These are phyloP conservation scores for Taenioides sp. DNA, from an alignment of 2,797 vertebrate genomes.

Conservation along the genomic window DNA sequence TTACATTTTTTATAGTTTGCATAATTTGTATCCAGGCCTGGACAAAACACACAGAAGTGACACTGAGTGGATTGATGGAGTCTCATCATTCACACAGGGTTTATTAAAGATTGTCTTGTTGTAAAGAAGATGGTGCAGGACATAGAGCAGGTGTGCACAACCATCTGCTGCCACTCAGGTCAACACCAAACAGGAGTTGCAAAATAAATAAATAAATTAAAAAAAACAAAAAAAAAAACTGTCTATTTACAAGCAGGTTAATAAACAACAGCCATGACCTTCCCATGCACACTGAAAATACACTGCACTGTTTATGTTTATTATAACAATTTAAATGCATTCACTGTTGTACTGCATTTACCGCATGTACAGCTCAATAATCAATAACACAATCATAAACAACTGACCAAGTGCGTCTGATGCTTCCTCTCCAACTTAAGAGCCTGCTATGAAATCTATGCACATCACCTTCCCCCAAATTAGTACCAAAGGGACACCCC, in stretches of 20 bases:
- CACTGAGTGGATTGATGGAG: conserved; percentile 32
- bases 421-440: conserved; percentile 56
- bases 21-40: conserved; percentile 81
- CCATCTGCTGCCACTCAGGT: conserved; percentile 57
- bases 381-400: conserved; percentile 50
- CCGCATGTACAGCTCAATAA: conserved; percentile 17
- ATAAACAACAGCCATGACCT: conserved; percentile 48
- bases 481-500: conserved; percentile 77
- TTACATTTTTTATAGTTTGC: conserved; percentile 85
- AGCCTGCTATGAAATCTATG: conserved; percentile 73
- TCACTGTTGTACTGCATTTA: conserved; percentile 32
- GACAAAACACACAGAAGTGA: conserved; percentile 60
- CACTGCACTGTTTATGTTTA: conserved; percentile 34
- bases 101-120: conserved; percentile 40
- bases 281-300: conserved; percentile 45
- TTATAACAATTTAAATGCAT: conserved; percentile 59
- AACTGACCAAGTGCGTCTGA: conserved; percentile 59
- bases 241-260: conserved; percentile 43
- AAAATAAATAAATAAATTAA: conserved; percentile 34
- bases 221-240: conserved; percentile 55
- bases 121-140: conserved; percentile 34
- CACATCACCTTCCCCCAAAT: conserved; percentile 78
- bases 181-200: conserved; percentile 13
- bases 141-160: conserved; percentile 55
- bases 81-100: conserved; percentile 29